Conservation (phyloP, 2,797 vertebrate genomes). For the Crax fasciolata region DNA sequence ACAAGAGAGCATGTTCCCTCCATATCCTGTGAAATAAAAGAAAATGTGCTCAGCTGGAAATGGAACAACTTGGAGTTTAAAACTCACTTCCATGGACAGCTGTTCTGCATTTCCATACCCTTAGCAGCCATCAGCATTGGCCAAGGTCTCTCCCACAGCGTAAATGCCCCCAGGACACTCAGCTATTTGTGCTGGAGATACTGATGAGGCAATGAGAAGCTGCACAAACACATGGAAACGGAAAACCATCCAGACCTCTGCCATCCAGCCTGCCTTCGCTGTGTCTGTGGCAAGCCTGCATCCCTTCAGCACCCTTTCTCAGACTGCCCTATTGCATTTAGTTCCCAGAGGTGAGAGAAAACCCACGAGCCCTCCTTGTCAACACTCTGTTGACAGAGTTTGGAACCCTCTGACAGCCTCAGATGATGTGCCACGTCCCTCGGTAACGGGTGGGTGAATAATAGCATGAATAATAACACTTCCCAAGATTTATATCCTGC, state of each 20-base stretch:
- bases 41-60: conserved; percentile 67
- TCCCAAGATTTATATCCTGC: not conserved
- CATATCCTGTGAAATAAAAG: conserved; percentile 27
- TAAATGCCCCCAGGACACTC: not conserved
- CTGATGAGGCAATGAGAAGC: not conserved
- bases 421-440: not conserved
- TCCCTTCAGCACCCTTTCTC: not conserved
- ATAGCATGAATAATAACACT: not conserved
- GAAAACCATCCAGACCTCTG: not conserved
- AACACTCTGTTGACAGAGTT: not conserved
- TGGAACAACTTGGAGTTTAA: conserved; percentile 47
- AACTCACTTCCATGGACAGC: conserved; percentile 21
- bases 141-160: not conserved
- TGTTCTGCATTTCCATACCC: conserved; percentile 7
- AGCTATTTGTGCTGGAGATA: not conserved
- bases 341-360: not conserved
- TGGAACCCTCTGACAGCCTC: not conserved
- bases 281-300: not conserved
- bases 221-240: not conserved
- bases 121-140: not conserved
- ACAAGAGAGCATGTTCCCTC: conserved; percentile 47
- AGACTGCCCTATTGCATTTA: not conserved
- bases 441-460: not conserved
- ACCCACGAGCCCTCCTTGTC: not conserved
- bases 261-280: not conserved